phyloP scores from a whole-genome alignment of 2,113 vertebrate species.

The Forbesichthys agassizii region DNA sequence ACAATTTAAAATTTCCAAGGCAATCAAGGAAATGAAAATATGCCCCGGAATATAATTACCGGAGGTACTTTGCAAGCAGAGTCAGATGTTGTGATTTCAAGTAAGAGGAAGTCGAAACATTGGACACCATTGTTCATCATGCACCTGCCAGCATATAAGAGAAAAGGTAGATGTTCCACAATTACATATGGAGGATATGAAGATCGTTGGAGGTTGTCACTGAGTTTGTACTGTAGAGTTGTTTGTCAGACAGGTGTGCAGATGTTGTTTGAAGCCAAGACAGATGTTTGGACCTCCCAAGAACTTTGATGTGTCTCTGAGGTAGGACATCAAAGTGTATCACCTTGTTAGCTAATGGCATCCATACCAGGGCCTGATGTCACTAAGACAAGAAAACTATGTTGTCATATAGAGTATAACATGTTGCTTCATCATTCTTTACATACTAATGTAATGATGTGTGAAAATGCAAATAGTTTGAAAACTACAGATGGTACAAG shows the following conservation, averaged over 20 bases:
- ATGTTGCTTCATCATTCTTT: no score
- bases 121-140: slow-evolving; percentile 25
- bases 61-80: slow-evolving; percentile 8
- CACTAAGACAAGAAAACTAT: not conserved
- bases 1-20: no score
- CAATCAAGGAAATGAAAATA: slow-evolving; percentile 27
- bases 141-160: slow-evolving; percentile 22
- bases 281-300: slow-evolving; percentile 74
- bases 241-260: slow-evolving; percentile 52
- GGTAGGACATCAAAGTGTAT: slow-evolving; percentile 73
- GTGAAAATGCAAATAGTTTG: no score
- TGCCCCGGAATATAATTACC: slow-evolving; percentile 15
- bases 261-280: slow-evolving; percentile 61
- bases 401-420: no score
- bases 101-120: slow-evolving; percentile 35
- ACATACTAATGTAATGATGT: no score
- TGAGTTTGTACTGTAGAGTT: slow-evolving; percentile 33
- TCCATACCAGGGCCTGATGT: slow-evolving; percentile 1
- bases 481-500: no score
- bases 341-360: slow-evolving; percentile 45
- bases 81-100: slow-evolving; percentile 21
- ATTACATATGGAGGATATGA: slow-evolving; percentile 29
- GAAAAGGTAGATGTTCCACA: not conserved
- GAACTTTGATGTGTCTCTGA: slow-evolving; percentile 47
- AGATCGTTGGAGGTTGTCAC: slow-evolving; percentile 18